phyloP scores from a whole-genome alignment of 2,113 vertebrate species.

The Camelus bactrianus region DNA sequence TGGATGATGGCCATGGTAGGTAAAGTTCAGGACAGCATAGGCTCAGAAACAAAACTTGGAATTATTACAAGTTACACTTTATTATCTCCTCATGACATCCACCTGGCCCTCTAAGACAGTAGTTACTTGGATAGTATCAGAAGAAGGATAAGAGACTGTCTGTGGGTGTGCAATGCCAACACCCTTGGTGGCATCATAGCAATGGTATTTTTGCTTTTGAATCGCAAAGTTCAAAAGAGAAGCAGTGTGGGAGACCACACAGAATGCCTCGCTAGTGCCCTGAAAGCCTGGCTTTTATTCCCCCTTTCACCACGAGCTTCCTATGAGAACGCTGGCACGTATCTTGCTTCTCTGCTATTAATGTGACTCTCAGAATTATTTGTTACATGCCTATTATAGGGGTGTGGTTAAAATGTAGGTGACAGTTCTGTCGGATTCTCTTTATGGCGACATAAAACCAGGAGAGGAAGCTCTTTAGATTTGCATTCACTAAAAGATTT shows the following conservation, averaged over 20 bases:
- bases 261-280: slow-evolving; percentile 51
- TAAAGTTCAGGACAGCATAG: slow-evolving; percentile 13
- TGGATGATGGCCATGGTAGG: slow-evolving; percentile 98
- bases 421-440: slow-evolving; percentile 43
- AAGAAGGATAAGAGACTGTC: not conserved
- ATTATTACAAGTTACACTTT: not conserved
- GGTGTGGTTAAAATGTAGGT: slow-evolving; percentile 44
- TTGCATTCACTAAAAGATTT: not conserved
- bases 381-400: slow-evolving; percentile 40
- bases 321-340: slow-evolving; percentile 73
- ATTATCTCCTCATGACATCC: not conserved
- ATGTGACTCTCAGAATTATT: slow-evolving; percentile 60
- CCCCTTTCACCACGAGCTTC: slow-evolving; percentile 67
- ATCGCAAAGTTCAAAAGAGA: slow-evolving; percentile 71
- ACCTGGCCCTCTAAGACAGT: not conserved
- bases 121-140: not conserved
- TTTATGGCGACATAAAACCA: not conserved
- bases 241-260: slow-evolving; percentile 79
- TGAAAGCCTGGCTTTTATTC: slow-evolving; percentile 74
- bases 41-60: not conserved
- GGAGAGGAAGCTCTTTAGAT: slow-evolving; percentile 3
- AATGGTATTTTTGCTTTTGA: slow-evolving; percentile 75
- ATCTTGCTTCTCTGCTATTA: slow-evolving; percentile 66
- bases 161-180: not conserved
- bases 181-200: slow-evolving; percentile 62